Conservation (phyloP, 1,140 invertebrate species). For the Gonatopus flavifemur region DNA sequence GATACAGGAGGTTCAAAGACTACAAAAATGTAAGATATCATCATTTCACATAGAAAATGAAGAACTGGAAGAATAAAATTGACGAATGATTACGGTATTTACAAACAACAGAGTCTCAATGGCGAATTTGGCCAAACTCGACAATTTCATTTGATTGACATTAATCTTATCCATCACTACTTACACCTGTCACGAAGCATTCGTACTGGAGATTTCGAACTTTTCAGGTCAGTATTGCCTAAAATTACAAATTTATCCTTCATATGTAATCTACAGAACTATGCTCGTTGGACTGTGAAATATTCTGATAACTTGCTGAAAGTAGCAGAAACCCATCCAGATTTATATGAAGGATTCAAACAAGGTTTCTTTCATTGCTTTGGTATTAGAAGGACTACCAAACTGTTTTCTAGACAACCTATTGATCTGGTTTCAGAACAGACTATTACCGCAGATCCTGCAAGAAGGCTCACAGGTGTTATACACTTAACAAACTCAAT, state of each 20-base stretch:
- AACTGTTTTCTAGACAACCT: conserved; percentile 11
- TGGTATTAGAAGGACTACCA: conserved; percentile 5
- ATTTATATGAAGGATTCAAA: neutral
- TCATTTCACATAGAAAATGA: conserved; percentile 6
- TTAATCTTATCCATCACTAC: conserved; percentile 36
- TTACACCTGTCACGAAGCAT: conserved; percentile 20
- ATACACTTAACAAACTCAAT: conserved; percentile 14
- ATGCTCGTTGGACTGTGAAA: conserved; percentile 31
- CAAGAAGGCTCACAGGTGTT: conserved; percentile 12
- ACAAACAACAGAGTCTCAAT: no score
- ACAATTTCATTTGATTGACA: conserved; percentile 36
- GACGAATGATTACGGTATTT: conserved; percentile 28
- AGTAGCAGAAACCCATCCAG: conserved; percentile 13
- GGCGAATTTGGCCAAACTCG: conserved; percentile 42
- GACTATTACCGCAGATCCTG: conserved; percentile 19
- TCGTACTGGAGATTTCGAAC: conserved; percentile 1
- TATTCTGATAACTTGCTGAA: conserved; percentile 35
- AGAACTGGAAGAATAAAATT: conserved; percentile 16
- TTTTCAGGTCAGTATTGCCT: conserved; percentile 22
- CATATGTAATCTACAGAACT: conserved; percentile 38
- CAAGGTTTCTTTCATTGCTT: neutral
- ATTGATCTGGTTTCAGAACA: conserved; percentile 20
- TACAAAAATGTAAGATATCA: neutral
- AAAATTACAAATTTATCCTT: conserved; percentile 45
- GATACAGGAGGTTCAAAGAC: neutral